Percentiles rank a stretch among this genome's conserved stretches.
Evolutionary conservation across 2,113 vertebrate species (phyloP).

Genomic region (Uropsilus gracilis): DNA sequence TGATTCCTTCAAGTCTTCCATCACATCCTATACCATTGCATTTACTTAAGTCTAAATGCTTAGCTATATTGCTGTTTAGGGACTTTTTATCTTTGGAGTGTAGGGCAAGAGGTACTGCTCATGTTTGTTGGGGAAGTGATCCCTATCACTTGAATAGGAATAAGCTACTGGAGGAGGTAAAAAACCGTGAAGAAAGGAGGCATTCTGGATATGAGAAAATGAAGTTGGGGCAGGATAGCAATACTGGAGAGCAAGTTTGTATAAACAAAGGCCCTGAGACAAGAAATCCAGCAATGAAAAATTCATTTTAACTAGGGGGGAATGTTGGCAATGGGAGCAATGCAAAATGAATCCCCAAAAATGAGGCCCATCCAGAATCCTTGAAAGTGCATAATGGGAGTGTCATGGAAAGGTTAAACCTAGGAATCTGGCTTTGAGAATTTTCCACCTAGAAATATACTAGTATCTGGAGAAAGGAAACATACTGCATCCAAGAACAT

Average conservation of each 20-base stretch:
- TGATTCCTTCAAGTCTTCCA: not conserved
- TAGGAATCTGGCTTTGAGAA: constrained; percentile 24
- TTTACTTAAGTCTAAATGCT: not conserved
- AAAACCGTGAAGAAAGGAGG: not conserved
- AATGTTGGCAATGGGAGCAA: not conserved
- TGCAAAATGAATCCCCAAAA: not conserved
- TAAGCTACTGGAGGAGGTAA: constrained; percentile 14
- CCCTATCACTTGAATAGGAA: constrained; percentile 10
- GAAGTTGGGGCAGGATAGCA: not conserved
- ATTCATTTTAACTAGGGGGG: not conserved
- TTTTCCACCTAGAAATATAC: not conserved
- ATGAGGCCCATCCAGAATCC: not conserved
- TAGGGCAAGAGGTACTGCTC: not conserved
- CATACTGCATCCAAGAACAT: not conserved
- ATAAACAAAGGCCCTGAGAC: not conserved
- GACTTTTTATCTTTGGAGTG: not conserved
- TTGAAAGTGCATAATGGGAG: not conserved
- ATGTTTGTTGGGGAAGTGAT: constrained; percentile 54
- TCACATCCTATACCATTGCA: not conserved
- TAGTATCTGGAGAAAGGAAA: not conserved
- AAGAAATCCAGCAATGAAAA: constrained; percentile 5
- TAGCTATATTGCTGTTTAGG: constrained; percentile 39
- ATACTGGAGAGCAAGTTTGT: not conserved
- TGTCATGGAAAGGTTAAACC: not conserved
- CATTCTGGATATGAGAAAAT: not conserved